Percentiles rank a stretch among this genome's conserved stretches.
phyloP scores from a whole-genome alignment of 2,888 invertebrate genomes.

The Gerris lacustris region DNA sequence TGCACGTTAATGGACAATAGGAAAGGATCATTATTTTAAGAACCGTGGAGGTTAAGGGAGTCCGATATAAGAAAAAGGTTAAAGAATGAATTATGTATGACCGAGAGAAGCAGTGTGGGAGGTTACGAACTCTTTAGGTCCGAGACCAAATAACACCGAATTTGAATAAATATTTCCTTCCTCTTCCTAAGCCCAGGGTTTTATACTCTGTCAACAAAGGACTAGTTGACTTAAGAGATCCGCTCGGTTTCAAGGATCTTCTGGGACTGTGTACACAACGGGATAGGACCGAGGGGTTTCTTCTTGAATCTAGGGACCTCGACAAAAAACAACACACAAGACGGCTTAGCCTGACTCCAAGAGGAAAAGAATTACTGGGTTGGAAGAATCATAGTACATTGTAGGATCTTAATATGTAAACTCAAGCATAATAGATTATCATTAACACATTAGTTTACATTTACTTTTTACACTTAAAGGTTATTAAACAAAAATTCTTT shows the following conservation, averaged over 20 bases:
- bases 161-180: neutral
- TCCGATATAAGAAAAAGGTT: neutral
- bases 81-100: conserved; percentile 1
- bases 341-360: too few relatives aligned
- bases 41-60: neutral
- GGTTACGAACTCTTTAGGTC: neutral
- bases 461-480: too few relatives aligned
- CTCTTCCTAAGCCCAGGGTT: neutral
- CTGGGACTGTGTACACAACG: neutral
- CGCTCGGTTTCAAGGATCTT: neutral
- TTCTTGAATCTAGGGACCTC: too few relatives aligned
- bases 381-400: too few relatives aligned
- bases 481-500: too few relatives aligned
- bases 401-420: too few relatives aligned
- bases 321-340: too few relatives aligned
- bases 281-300: too few relatives aligned
- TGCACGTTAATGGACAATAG: neutral
- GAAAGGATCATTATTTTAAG: neutral
- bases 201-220: neutral
- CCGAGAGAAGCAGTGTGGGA: neutral
- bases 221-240: neutral
- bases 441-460: too few relatives aligned
- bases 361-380: too few relatives aligned
- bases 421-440: too few relatives aligned
- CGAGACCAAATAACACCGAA: neutral